Percentiles rank a stretch among this genome's conserved stretches.
These are phyloP conservation scores for Drosophila jambulina DNA, from an alignment of 1,140 invertebrate species.

Conservation along the genomic window DNA sequence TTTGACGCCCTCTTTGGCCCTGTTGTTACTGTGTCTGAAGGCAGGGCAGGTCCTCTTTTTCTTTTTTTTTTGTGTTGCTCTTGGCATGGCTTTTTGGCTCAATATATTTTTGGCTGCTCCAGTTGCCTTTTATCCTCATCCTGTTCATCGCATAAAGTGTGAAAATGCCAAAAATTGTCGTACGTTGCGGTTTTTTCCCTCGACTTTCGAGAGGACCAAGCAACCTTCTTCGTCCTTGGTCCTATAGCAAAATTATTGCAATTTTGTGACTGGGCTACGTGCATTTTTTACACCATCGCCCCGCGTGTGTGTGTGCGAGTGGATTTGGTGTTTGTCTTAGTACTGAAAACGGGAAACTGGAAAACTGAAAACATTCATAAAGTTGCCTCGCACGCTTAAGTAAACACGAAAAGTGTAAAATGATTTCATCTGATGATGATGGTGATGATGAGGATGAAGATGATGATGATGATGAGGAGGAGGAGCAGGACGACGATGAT, in stretches of 20 bases:
- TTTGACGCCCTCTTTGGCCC: not conserved
- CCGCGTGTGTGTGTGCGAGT: conserved; percentile 26
- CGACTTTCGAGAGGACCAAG: conserved; percentile 1
- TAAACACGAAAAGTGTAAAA: conserved; percentile 81
- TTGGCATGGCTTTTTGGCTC: conserved; percentile 27
- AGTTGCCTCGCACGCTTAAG: conserved; percentile 73
- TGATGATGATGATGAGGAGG: conserved; percentile 56
- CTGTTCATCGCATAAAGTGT: conserved; percentile 65
- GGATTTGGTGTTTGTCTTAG: conserved; percentile 71
- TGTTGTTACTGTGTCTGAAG: not conserved
- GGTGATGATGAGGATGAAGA: conserved; percentile 67
- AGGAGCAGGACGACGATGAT: conserved; percentile 68
- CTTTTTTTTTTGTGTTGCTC: not conserved
- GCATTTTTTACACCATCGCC: conserved; percentile 45
- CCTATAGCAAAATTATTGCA: conserved; percentile 68
- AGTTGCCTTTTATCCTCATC: conserved; percentile 33
- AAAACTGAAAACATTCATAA: conserved; percentile 58
- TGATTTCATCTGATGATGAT: conserved; percentile 76
- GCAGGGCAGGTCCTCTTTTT: not conserved
- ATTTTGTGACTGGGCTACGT: conserved; percentile 76
- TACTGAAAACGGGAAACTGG: conserved; percentile 21
- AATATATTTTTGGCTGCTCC: conserved; percentile 27
- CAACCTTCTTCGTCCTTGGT: conserved; percentile 21
- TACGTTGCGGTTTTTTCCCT: conserved; percentile 67
- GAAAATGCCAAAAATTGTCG: conserved; percentile 80